Percentiles rank a stretch among this genome's conserved stretches.
phyloP scores from a whole-genome alignment of 2,113 vertebrate species.

The Dicentrarchus labrax region DNA sequence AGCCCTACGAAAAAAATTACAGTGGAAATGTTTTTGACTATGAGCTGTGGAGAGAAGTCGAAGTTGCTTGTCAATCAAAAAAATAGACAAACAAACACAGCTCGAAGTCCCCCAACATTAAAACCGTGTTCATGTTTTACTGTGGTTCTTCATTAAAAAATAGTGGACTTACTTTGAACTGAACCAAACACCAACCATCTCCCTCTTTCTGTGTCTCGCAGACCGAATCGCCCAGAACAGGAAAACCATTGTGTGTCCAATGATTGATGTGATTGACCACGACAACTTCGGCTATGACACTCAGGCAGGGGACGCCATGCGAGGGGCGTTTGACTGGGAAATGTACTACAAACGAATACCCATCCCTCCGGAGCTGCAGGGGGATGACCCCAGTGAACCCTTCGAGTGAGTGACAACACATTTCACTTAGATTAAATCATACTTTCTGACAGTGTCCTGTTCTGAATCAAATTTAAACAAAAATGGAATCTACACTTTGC shows the following conservation, averaged over 20 bases:
- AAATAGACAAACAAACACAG: neutral
- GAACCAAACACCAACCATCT: neutral
- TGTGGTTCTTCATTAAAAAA: neutral
- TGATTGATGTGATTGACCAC: slow-evolving; percentile 98
- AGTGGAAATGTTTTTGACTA: neutral
- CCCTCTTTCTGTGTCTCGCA: slow-evolving; percentile 52
- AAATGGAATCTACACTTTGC: neutral
- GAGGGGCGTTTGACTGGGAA: slow-evolving; percentile 99
- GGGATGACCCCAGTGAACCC: slow-evolving; percentile 92
- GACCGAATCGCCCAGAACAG: slow-evolving; percentile 96
- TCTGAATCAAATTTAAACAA: neutral
- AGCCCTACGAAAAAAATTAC: neutral
- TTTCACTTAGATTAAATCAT: neutral
- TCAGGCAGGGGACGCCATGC: slow-evolving; percentile 96
- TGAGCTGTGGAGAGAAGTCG: neutral
- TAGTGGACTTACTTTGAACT: neutral
- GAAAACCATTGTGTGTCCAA: slow-evolving; percentile 95
- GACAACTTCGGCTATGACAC: slow-evolving; percentile 97
- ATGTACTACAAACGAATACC: slow-evolving; percentile 99
- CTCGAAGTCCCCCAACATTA: neutral
- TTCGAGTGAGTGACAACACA: slow-evolving; percentile 91
- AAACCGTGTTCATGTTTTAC: neutral
- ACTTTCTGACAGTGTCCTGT: neutral
- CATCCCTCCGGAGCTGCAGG: slow-evolving; percentile 92
- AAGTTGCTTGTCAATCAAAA: neutral